Evolutionary conservation across 2,113 vertebrate genomes (phyloP), one percentile per base, ranked within the genome.

Genomic region (Arvicanthis niloticus): DNA sequence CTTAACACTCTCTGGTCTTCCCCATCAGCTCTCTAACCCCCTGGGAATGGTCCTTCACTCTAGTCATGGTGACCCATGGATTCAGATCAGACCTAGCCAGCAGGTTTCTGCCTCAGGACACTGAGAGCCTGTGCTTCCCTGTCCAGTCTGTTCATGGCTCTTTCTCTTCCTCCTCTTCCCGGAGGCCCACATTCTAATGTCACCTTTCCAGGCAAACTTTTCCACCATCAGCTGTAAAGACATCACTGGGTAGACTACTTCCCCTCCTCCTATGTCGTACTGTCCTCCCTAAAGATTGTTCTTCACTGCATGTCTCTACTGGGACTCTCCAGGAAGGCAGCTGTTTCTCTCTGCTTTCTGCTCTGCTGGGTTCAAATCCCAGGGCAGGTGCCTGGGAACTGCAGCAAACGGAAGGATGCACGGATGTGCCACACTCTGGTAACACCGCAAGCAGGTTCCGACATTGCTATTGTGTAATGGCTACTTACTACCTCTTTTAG

Each of bases 81-180:
- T 48, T 19, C 0, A 11, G 40, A 48, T 34, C 17, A 4, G 17
- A 77, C 4, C 21, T 42, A 3, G 11, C 0, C 0, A 26, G 24
- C 24, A 77, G 77, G 10, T 16, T 34, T 15, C 53, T 0, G 37
- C 48, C 48, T 72, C 31, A 24, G 80, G 56, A 22, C 22, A 78
- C 77, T n/a, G 22, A 24, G 37, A 26, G 5, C 24, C 24, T 40
- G 45, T 1, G 2, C 11, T 34, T 45, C 37, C 24, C n/a, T 67
- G 62, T 86, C 42, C 22, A 13, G 9, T 3, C 45, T 45, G 21
- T 31, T 62, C 3, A 1, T 0, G 4, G 65, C 56, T 42, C 21
- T n/a, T 60, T 22, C 56, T 60, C 80, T 10, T 82, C 37, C 19
- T 81, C 53, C 26, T 76, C 75, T 88, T 84, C 51, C 51, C 37